Conservation (phyloP, 2,888 invertebrate species). For the Drosophila mayaguana region DNA sequence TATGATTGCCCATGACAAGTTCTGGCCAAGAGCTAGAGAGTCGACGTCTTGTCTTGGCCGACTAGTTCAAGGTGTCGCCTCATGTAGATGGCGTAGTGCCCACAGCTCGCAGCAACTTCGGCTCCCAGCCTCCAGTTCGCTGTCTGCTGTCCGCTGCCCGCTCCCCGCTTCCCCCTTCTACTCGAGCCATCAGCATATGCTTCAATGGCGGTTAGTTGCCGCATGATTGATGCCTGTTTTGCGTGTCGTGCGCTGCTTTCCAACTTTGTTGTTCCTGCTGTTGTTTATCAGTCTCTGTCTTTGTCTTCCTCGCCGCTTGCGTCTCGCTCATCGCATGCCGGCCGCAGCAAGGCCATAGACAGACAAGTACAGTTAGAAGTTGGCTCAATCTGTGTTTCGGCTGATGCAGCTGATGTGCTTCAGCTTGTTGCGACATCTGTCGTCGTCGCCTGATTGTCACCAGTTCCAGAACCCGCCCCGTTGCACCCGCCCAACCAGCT, state of each 20-base stretch:
- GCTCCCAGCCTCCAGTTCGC: not conserved
- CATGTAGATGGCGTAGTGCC: constrained; percentile 59
- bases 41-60: constrained; percentile 37
- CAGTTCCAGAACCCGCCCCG: not conserved
- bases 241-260: constrained; percentile 69
- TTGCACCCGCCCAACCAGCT: not conserved
- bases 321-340: constrained; percentile 47
- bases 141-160: not conserved
- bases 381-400: constrained; percentile 37
- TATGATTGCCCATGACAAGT: constrained; percentile 77
- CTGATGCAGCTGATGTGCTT: constrained; percentile 23
- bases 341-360: constrained; percentile 65
- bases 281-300: constrained; percentile 24
- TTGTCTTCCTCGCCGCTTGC: constrained; percentile 5
- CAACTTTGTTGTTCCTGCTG: constrained; percentile 29
- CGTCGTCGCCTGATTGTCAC: constrained; percentile 57
- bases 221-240: constrained; percentile 81
- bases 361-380: constrained; percentile 57
- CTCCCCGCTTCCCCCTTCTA: not conserved
- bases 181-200: constrained; percentile 48
- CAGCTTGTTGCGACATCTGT: constrained; percentile 57
- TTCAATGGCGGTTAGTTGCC: constrained; percentile 67
- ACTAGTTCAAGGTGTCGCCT: constrained; percentile 75
- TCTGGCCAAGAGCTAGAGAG: constrained; percentile 37
- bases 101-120: constrained; percentile 23